Evolutionary conservation across 1,140 invertebrate genomes (phyloP), one percentile per base, ranked within the genome.

Genomic region (Chironomus striatipennis): DNA sequence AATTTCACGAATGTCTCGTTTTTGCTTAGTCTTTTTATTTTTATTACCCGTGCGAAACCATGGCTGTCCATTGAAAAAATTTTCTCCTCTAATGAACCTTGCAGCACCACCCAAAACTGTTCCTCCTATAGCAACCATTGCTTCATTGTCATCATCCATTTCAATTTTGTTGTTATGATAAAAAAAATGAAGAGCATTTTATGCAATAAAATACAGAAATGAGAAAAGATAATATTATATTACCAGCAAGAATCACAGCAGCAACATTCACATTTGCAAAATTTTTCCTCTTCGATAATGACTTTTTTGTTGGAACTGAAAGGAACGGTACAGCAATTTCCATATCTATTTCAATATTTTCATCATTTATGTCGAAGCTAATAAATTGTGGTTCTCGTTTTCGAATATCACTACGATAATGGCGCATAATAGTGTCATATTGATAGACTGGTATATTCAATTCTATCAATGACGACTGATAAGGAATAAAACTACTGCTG

Each of bases 311-410:
- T 18, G 65, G 65, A 2, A 70, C 65, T 6, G 17, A 20, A 8
- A 70, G 65, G 20, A 70, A 70, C 2, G 65, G 65, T 0, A 70
- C 65, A 8, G 65, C 65, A 20, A 70, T 70, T 20, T 70, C 65
- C 65, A 70, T 70, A 21, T 70, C 65, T 5, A 70, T 70, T 70
- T 70, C 65, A 70, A 70, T 70, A 70, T 70, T 70, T 18, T 70
- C 65, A 70, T 70, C 65, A 18, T 70, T 15, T 20, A 70, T 70
- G 18, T 70, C 65, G 18, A 70, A 70, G 9, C 65, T 17, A 18
- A 70, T 15, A 21, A 70, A 70, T 70, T 70, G 65, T 18, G 65
- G 65, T 70, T 70, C 65, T 70, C 65, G 0, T 70, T 70, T 70
- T 70, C 65, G n/a, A 5, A 21, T 20, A 70, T 70, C 65, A 21